Conservation (phyloP, 2,113 vertebrate species). For the Eonycteris spelaea region DNA sequence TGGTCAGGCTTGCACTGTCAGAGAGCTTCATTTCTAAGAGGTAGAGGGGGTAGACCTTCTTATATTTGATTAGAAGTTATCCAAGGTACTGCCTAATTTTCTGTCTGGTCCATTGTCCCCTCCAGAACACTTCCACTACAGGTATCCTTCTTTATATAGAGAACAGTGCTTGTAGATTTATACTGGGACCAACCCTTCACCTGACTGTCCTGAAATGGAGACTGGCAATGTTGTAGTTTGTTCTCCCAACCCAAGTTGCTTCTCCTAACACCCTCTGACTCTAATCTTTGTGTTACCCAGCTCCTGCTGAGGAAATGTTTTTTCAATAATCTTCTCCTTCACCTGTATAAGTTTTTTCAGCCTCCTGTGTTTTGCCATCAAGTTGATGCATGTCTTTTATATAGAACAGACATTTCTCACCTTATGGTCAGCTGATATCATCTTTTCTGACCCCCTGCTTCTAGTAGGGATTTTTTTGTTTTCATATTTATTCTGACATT, state of each 20-base stretch:
- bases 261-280: background rate
- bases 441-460: background rate
- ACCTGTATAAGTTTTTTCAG: background rate
- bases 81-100: background rate
- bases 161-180: background rate
- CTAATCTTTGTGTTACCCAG: background rate
- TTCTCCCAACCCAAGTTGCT: background rate
- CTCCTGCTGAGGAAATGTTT: background rate
- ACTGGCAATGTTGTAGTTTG: background rate
- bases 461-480: background rate
- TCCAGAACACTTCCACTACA: background rate
- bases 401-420: background rate
- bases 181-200: background rate
- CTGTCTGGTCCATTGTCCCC: background rate
- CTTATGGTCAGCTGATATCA: background rate
- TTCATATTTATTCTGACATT: background rate
- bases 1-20: background rate
- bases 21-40: background rate
- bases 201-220: background rate
- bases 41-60: background rate
- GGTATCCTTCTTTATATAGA: background rate
- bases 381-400: background rate
- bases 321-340: background rate
- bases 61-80: background rate
- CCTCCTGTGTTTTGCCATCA: background rate